Conservation (phyloP, 2,113 vertebrate genomes). For the Zingel zingel region DNA sequence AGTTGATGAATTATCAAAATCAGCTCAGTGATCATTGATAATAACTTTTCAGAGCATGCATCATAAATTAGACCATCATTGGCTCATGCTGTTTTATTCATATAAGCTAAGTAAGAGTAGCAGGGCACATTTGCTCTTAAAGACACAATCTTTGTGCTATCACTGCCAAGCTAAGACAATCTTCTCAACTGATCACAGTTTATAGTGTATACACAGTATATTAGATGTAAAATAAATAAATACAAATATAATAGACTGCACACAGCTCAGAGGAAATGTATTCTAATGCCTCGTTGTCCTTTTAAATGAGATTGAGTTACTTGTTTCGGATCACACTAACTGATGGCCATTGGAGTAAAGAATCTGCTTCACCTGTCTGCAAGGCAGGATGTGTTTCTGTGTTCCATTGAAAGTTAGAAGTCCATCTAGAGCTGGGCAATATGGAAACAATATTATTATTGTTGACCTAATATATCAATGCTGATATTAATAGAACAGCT, state of each 20-base stretch:
- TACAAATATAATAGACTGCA: background rate
- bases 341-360: background rate
- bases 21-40: conserved; percentile 73
- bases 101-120: conserved; percentile 44
- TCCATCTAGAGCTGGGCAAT: no score
- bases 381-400: background rate
- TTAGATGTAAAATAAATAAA: background rate
- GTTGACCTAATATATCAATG: no score
- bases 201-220: no score
- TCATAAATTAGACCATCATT: conserved; percentile 59
- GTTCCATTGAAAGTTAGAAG: background rate
- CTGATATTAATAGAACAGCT: no score
- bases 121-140: background rate
- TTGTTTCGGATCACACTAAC: background rate
- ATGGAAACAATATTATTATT: no score
- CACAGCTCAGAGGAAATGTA: background rate
- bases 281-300: background rate
- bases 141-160: background rate
- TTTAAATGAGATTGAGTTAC: background rate
- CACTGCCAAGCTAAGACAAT: background rate
- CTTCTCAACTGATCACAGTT: background rate
- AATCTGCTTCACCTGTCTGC: background rate
- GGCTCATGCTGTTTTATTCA: conserved; percentile 54
- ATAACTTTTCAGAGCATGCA: conserved; percentile 55
- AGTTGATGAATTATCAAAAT: conserved; percentile 71